These are phyloP conservation scores for Theocolax elegans DNA, from an alignment of 1,140 invertebrate species.

Conservation along the genomic window DNA sequence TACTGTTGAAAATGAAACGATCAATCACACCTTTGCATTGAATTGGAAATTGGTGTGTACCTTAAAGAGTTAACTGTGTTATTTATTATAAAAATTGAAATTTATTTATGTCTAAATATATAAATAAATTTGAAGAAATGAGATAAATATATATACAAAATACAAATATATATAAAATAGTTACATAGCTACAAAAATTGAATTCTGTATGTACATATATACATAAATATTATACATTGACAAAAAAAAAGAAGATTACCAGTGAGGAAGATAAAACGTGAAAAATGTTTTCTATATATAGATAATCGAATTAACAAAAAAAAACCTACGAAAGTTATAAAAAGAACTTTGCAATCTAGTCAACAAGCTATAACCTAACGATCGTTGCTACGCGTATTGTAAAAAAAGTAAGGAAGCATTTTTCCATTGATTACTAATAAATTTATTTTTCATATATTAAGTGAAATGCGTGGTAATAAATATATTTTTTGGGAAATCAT, in stretches of 20 bases:
- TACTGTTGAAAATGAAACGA: too few relatives aligned
- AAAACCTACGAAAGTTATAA: conserved; percentile 23
- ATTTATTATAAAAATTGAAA: conserved; percentile 56
- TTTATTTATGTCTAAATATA: conserved; percentile 45
- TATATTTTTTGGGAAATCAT: conserved; percentile 4
- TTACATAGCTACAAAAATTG: conserved; percentile 22
- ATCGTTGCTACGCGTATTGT: conserved; percentile 7
- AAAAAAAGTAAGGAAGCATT: neutral
- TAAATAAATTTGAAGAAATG: conserved; percentile 46
- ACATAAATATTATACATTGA: conserved; percentile 29
- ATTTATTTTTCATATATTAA: neutral
- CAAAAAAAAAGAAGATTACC: neutral
- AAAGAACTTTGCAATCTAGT: conserved; percentile 17
- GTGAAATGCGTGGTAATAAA: too few relatives aligned
- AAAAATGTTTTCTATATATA: conserved; percentile 29
- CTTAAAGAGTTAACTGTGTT: too few relatives aligned
- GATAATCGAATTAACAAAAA: conserved; percentile 3
- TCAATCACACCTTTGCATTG: too few relatives aligned
- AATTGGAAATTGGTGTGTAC: too few relatives aligned
- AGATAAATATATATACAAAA: conserved; percentile 9
- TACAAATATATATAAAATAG: conserved; percentile 13
- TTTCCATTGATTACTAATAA: too few relatives aligned
- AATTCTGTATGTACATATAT: conserved; percentile 36
- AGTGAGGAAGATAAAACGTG: conserved; percentile 7
- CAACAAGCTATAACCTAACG: neutral